These are phyloP conservation scores for Eretmochelys imbricata DNA, from an alignment of 2,113 vertebrate genomes.

Conservation along the genomic window DNA sequence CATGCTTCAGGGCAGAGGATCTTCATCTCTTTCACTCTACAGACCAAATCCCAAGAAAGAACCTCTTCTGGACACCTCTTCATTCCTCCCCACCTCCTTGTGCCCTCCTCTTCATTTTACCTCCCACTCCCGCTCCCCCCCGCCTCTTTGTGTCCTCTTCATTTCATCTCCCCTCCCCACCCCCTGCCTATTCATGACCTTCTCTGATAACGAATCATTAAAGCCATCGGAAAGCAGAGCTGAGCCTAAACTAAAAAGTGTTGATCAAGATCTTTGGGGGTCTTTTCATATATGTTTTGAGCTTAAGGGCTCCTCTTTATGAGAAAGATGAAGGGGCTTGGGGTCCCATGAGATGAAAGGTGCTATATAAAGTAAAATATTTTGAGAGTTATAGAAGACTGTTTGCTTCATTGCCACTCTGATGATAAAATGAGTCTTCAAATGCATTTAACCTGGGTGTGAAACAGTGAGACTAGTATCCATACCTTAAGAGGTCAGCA, in stretches of 20 bases:
- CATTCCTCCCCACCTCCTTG: not conserved
- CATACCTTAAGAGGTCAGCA: constrained; percentile 81
- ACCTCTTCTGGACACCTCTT: not conserved
- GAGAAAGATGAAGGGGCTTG: not conserved
- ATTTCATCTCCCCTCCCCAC: too few species aligned
- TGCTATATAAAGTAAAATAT: not conserved
- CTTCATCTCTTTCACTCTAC: not conserved
- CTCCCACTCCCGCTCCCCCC: too few species aligned
- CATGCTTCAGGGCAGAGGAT: not conserved
- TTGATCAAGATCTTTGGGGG: not conserved
- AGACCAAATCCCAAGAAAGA: not conserved
- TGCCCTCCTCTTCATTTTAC: too few species aligned
- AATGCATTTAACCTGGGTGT: not conserved
- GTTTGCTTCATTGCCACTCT: not conserved
- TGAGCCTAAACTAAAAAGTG: not conserved
- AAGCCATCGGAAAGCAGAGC: constrained; percentile 10
- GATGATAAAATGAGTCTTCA: not conserved
- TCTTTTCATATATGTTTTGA: not conserved
- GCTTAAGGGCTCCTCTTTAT: not conserved
- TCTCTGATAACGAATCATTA: not conserved
- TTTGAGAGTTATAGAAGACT: not conserved
- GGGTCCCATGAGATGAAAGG: not conserved
- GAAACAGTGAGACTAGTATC: not conserved
- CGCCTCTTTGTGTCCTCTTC: not conserved
- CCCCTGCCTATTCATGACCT: not conserved